Evolutionary conservation across 2,888 invertebrate species (phyloP).

Genomic region (Drosophila barbarae): DNA sequence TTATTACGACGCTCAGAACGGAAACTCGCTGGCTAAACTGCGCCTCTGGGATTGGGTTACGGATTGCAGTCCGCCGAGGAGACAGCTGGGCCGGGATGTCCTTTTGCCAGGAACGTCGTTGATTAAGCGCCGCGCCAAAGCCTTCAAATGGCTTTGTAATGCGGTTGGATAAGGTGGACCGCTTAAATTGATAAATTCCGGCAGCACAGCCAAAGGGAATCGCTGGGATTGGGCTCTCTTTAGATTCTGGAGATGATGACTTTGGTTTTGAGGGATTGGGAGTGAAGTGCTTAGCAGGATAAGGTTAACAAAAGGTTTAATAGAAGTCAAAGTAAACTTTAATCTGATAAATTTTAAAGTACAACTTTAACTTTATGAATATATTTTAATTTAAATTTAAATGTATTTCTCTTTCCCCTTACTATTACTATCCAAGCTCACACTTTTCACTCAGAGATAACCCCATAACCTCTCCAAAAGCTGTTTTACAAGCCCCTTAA

Average conservation of each 20-base stretch:
- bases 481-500: constrained; percentile 13
- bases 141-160: constrained; percentile 39
- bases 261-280: constrained; percentile 2
- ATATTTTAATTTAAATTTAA: too few relatives aligned
- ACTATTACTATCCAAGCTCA: not conserved
- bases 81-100: constrained; percentile 44
- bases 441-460: not conserved
- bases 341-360: not conserved
- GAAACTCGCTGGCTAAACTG: constrained; percentile 69
- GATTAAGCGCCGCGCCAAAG: constrained; percentile 56
- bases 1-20: constrained; percentile 69
- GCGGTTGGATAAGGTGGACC: constrained; percentile 28
- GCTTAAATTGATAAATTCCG: constrained; percentile 41
- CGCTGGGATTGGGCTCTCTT: constrained; percentile 10
- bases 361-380: not conserved
- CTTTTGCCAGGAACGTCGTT: constrained; percentile 44
- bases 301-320: not conserved
- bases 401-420: too few relatives aligned
- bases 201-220: constrained; percentile 8
- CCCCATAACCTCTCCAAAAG: not conserved
- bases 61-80: constrained; percentile 29
- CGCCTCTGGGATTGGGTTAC: constrained; percentile 49
- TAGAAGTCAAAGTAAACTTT: not conserved
- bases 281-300: not conserved
- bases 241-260: not conserved